Evolutionary conservation across 37 sponge, comb jelly and placozoan species (phyloP).

Genomic region (Hexactinellida sp.): DNA sequence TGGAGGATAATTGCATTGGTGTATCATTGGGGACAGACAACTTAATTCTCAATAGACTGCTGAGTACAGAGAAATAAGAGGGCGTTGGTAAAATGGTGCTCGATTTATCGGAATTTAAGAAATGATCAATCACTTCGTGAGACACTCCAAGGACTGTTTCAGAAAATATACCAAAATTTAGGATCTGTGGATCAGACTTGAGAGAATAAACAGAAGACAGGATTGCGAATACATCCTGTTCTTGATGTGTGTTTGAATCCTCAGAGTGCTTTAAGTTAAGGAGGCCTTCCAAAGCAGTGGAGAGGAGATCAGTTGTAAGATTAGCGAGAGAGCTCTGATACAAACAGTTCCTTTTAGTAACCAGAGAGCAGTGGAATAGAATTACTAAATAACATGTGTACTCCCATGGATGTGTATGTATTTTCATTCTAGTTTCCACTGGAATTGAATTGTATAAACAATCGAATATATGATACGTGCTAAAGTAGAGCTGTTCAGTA

Average conservation of each 20-base stretch:
- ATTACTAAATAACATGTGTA: neutral
- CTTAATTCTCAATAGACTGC: neutral
- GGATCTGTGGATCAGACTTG: neutral
- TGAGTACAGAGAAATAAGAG: neutral
- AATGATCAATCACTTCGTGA: neutral
- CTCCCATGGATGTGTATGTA: neutral
- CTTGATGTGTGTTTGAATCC: neutral
- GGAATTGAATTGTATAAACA: neutral
- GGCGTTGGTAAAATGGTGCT: neutral
- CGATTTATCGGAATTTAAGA: neutral
- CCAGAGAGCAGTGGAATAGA: neutral
- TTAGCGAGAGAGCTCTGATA: neutral
- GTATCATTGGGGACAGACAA: neutral
- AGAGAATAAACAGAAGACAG: neutral
- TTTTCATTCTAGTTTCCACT: neutral
- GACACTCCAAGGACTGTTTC: neutral
- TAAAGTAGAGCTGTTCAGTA: neutral
- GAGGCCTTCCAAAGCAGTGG: neutral
- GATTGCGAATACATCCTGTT: neutral
- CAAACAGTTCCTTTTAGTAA: neutral
- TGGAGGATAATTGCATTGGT: neutral
- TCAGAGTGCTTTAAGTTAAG: neutral
- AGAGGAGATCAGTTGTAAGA: neutral
- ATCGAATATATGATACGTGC: neutral
- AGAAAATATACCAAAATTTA: neutral